Conservation (phyloP, 2,888 invertebrate genomes). For the Brachypalpus laphriformis region DNA sequence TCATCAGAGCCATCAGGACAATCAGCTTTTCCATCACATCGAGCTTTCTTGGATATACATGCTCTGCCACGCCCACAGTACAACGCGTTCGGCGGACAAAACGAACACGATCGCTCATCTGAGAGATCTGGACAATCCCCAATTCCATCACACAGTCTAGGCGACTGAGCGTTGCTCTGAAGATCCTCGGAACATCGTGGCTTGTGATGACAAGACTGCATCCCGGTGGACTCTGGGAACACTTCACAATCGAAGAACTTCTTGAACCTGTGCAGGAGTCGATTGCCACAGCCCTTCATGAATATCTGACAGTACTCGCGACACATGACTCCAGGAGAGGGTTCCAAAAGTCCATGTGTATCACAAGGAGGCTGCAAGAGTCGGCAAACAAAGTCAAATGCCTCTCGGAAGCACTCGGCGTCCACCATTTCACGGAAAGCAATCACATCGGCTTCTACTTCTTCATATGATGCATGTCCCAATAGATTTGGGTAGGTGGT, state of each 20-base stretch:
- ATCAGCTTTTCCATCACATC: constrained; percentile 92
- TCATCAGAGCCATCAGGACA: constrained; percentile 95
- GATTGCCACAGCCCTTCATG: constrained; percentile 91
- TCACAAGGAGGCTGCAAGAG: constrained; percentile 92
- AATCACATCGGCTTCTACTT: constrained; percentile 90
- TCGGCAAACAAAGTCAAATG: constrained; percentile 95
- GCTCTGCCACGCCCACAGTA: constrained; percentile 91
- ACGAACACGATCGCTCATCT: constrained; percentile 91
- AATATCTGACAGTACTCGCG: constrained; percentile 93
- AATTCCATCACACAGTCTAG: constrained; percentile 92
- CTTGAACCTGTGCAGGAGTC: constrained; percentile 88
- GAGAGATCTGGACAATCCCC: constrained; percentile 93
- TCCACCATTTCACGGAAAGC: constrained; percentile 94
- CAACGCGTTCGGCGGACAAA: constrained; percentile 88
- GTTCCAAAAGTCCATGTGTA: constrained; percentile 85
- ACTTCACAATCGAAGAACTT: constrained; percentile 90
- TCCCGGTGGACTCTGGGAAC: constrained; percentile 91
- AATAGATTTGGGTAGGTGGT: constrained; percentile 92
- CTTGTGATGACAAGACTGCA: constrained; percentile 89
- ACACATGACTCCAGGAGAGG: constrained; percentile 84
- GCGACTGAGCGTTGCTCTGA: constrained; percentile 89
- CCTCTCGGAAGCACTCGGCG: constrained; percentile 93
- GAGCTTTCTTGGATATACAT: constrained; percentile 88
- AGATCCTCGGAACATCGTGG: constrained; percentile 92
- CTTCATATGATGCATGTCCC: constrained; percentile 85